phyloP scores from a whole-genome alignment of 2,888 invertebrate genomes.

The Eupsilia transversa region DNA sequence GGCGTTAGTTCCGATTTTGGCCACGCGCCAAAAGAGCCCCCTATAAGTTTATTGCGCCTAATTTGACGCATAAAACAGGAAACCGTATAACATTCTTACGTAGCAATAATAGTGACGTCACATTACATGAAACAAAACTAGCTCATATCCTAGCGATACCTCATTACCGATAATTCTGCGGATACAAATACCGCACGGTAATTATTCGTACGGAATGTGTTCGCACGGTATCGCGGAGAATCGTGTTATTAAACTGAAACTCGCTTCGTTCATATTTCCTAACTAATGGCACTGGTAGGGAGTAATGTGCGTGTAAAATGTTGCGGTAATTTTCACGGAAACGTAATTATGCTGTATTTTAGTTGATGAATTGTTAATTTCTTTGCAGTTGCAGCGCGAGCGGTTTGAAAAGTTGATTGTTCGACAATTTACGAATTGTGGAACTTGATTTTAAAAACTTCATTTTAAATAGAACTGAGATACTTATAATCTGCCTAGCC shows the following conservation, averaged over 20 bases:
- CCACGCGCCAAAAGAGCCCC: too few species aligned
- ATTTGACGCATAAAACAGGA: too few species aligned
- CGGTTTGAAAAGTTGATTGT: neutral
- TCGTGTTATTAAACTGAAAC: slow-evolving; percentile 36
- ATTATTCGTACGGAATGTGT: slow-evolving; percentile 44
- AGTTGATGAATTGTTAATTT: slow-evolving; percentile 27
- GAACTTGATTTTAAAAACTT: neutral
- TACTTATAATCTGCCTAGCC: too few species aligned
- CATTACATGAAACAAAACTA: neutral
- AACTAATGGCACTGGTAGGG: slow-evolving; percentile 4
- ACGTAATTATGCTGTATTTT: slow-evolving; percentile 26
- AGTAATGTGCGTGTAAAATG: slow-evolving; percentile 25
- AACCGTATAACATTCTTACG: too few species aligned
- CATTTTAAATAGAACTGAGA: too few species aligned
- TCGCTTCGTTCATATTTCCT: slow-evolving; percentile 23
- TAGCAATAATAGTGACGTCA: neutral
- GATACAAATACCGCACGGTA: slow-evolving; percentile 25
- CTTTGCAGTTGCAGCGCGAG: neutral
- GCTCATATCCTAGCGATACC: slow-evolving; percentile 6
- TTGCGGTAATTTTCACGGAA: slow-evolving; percentile 25
- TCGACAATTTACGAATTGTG: neutral
- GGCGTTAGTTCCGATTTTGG: too few species aligned
- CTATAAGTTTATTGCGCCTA: too few species aligned
- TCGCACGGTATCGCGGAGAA: slow-evolving; percentile 30
- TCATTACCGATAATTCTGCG: slow-evolving; percentile 36